Evolutionary conservation across 2,888 invertebrate genomes (phyloP).

Genomic region (Sphinx pinastri): DNA sequence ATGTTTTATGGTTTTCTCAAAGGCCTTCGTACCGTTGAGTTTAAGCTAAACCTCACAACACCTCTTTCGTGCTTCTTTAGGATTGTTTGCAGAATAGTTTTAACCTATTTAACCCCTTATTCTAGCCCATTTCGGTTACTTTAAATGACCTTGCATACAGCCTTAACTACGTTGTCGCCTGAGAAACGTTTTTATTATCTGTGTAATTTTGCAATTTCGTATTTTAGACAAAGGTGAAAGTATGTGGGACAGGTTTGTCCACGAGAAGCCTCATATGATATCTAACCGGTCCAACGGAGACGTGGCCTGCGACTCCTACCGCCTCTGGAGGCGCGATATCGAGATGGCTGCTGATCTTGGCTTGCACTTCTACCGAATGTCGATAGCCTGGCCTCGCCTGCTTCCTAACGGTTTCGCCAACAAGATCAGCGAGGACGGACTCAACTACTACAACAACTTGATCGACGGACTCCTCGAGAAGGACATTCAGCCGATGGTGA

Average conservation of each 20-base stretch:
- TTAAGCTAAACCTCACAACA: background rate
- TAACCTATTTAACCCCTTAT: too few species aligned
- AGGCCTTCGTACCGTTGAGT: background rate
- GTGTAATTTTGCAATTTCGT: background rate
- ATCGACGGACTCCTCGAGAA: conserved; percentile 70
- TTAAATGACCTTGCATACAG: too few species aligned
- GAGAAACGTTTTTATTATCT: too few species aligned
- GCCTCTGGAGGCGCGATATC: conserved; percentile 84
- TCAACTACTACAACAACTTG: conserved; percentile 84
- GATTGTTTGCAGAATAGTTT: too few species aligned
- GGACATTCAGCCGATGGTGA: conserved; percentile 78
- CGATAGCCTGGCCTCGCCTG: conserved; percentile 86
- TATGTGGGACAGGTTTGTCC: conserved; percentile 75
- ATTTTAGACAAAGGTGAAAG: conserved; percentile 80
- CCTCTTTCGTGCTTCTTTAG: background rate
- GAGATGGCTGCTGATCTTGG: conserved; percentile 78
- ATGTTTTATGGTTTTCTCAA: too few species aligned
- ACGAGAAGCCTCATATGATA: conserved; percentile 38
- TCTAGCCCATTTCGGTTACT: too few species aligned
- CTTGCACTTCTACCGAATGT: conserved; percentile 81
- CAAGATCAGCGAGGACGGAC: conserved; percentile 84
- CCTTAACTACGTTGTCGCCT: too few species aligned
- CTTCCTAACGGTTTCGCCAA: conserved; percentile 84
- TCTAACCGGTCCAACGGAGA: conserved; percentile 66
- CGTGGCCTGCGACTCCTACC: conserved; percentile 86